Percentiles rank a stretch among this genome's conserved stretches.
These are phyloP conservation scores for Petaurus breviceps DNA, from an alignment of 2,113 vertebrate species.

Conservation along the genomic window DNA sequence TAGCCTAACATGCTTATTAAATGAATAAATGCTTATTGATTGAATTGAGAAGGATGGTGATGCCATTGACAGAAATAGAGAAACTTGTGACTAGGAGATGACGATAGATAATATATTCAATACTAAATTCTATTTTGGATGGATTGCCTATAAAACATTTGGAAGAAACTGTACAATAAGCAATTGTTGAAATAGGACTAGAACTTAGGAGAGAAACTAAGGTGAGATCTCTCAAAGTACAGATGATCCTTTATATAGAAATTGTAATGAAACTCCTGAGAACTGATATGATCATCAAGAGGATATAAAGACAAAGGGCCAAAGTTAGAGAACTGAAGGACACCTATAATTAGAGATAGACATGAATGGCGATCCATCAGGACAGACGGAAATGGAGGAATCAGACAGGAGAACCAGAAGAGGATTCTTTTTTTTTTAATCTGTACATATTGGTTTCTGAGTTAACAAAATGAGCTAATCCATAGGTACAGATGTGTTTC, in stretches of 20 bases:
- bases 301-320: neutral
- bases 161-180: neutral
- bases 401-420: neutral
- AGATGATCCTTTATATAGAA: neutral
- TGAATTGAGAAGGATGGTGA: neutral
- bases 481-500: neutral
- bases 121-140: neutral
- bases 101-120: neutral
- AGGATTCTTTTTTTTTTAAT: neutral
- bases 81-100: neutral
- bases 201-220: neutral
- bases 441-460: too few species aligned
- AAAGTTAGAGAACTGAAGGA: neutral
- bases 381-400: neutral
- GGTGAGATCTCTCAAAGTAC: neutral
- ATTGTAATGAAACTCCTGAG: neutral
- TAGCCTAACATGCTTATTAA: neutral
- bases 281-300: neutral
- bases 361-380: neutral
- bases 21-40: neutral
- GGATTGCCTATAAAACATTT: neutral
- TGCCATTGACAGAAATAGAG: neutral
- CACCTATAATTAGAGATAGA: neutral
- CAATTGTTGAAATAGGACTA: neutral
- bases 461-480: neutral